phyloP scores from a whole-genome alignment of 23 tunicate genomes.

The Halocynthia aurantium region DNA sequence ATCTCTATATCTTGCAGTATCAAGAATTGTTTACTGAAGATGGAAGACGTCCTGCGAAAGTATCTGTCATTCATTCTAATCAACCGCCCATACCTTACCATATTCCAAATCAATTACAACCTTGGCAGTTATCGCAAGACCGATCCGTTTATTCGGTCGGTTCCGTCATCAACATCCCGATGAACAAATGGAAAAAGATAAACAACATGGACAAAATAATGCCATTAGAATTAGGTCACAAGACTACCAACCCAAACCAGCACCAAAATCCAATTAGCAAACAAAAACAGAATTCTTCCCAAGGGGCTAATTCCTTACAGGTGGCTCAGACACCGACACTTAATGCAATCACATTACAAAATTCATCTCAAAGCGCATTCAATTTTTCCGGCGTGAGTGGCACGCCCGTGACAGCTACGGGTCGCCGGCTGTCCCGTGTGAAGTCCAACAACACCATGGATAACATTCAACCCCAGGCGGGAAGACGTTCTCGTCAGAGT shows the following conservation, averaged over 20 bases:
- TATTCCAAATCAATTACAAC: constrained; percentile 70
- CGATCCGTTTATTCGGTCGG: constrained; percentile 79
- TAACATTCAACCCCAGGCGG: background rate
- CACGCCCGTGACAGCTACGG: background rate
- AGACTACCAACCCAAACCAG: constrained; percentile 1
- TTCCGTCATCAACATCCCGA: constrained; percentile 66
- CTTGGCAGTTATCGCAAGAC: constrained; percentile 94
- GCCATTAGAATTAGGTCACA: background rate
- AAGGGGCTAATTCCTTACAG: constrained; percentile 1
- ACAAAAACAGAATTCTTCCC: background rate
- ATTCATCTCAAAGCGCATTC: constrained; percentile 19
- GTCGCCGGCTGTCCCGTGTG: background rate
- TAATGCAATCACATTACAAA: constrained; percentile 36
- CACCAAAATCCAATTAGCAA: background rate
- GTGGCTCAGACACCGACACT: constrained; percentile 42
- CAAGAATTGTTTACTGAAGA: constrained; percentile 95
- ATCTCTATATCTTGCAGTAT: constrained; percentile 72
- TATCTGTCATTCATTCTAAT: constrained; percentile 32
- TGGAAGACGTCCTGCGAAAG: constrained; percentile 84
- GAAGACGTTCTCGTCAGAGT: background rate
- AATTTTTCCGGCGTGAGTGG: constrained; percentile 5
- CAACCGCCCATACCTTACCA: constrained; percentile 16
- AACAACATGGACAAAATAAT: background rate
- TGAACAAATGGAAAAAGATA: constrained; percentile 44
- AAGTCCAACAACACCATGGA: constrained; percentile 1